A percentile compares a stretch with the other conserved stretches of the same genome.
These are phyloP conservation scores for Beris chalybata DNA, from an alignment of 2,888 invertebrate species.

Conservation along the genomic window DNA sequence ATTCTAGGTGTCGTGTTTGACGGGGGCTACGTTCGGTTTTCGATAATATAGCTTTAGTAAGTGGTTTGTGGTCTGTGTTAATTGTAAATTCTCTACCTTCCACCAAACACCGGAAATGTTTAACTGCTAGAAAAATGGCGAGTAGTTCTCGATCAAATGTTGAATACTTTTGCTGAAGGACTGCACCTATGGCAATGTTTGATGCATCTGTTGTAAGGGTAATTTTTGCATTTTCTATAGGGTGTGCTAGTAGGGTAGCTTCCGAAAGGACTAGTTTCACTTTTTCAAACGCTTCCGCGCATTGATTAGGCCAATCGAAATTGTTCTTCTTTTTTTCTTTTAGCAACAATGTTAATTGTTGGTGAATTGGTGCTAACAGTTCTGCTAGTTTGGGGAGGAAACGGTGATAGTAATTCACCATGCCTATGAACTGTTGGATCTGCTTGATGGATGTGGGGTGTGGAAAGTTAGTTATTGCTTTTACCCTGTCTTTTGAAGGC, in stretches of 20 bases:
- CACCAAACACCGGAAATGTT: slow-evolving; percentile 48
- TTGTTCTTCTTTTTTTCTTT: neutral
- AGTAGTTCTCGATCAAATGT: slow-evolving; percentile 51
- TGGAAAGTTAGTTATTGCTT: too few species aligned
- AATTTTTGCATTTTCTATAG: slow-evolving; percentile 43
- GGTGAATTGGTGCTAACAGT: neutral
- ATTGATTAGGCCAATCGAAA: slow-evolving; percentile 10
- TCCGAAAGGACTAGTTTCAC: slow-evolving; percentile 31
- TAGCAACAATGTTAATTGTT: slow-evolving; percentile 14
- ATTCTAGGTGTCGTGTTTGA: slow-evolving; percentile 13
- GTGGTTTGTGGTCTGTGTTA: slow-evolving; percentile 15
- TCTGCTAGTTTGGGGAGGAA: slow-evolving; percentile 24
- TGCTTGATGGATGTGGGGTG: too few species aligned
- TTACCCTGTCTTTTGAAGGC: too few species aligned
- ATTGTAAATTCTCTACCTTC: slow-evolving; percentile 43
- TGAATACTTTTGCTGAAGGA: slow-evolving; percentile 50
- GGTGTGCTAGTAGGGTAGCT: slow-evolving; percentile 47
- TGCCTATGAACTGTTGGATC: too few species aligned
- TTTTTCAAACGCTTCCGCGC: neutral
- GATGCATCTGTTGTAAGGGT: too few species aligned
- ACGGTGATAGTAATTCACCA: slow-evolving; percentile 30
- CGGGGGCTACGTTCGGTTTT: slow-evolving; percentile 39
- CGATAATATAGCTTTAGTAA: slow-evolving; percentile 10
- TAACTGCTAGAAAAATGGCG: slow-evolving; percentile 48
- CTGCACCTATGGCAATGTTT: too few species aligned